Percentiles rank a stretch among this genome's conserved stretches.
phyloP scores from a whole-genome alignment of 2,113 vertebrate species.

The Sebastes schlegelii region DNA sequence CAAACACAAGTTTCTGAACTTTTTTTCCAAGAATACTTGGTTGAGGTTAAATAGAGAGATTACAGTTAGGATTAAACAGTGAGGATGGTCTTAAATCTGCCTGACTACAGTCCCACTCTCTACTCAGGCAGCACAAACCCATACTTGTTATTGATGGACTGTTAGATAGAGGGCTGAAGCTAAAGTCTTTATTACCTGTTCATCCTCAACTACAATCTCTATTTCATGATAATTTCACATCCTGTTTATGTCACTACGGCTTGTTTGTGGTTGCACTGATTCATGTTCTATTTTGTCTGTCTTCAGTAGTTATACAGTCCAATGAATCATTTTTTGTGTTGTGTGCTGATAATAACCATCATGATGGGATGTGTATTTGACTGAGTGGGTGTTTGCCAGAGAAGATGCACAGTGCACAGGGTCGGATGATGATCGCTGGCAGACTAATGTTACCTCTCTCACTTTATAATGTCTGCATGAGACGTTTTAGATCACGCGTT shows the following conservation, averaged over 20 bases:
- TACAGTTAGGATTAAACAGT: not conserved
- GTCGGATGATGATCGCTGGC: conserved; percentile 10
- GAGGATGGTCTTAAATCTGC: not conserved
- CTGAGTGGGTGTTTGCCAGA: conserved; percentile 34
- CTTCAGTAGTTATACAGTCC: conserved; percentile 15
- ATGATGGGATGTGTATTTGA: conserved; percentile 7
- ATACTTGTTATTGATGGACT: not conserved
- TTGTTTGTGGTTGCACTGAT: conserved; percentile 11
- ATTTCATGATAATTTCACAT: not conserved
- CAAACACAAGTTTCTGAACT: too few relatives aligned
- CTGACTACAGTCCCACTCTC: not conserved
- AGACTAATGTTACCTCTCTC: conserved; percentile 6
- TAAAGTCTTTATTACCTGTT: conserved; percentile 15
- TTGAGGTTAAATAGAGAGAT: not conserved
- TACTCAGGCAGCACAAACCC: not conserved
- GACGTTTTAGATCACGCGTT: not conserved
- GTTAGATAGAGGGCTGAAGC: not conserved
- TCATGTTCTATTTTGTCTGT: conserved; percentile 39
- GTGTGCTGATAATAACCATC: conserved; percentile 16
- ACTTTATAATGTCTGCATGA: not conserved
- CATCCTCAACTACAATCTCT: conserved; percentile 11
- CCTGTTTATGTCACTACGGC: not conserved
- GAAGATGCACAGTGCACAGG: conserved; percentile 42
- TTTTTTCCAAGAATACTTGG: not conserved
- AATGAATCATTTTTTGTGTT: conserved; percentile 6